phyloP scores from a whole-genome alignment of 1,140 invertebrate genomes.

The Pogonus chalceus region DNA sequence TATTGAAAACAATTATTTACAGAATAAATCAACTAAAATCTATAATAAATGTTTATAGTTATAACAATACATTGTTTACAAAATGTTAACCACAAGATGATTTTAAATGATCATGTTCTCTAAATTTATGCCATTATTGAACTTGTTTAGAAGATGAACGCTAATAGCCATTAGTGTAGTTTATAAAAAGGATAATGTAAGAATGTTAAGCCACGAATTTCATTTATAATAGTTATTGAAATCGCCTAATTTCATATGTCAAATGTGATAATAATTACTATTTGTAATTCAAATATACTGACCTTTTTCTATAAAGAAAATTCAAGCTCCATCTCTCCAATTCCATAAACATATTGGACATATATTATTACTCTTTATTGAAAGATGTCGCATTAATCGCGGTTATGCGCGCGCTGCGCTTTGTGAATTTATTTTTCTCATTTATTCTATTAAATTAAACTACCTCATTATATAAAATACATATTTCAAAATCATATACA shows the following conservation, averaged over 20 bases:
- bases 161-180: neutral
- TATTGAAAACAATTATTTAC: too few relatives aligned
- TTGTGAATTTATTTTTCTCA: too few relatives aligned
- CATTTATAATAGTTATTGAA: neutral
- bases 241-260: neutral
- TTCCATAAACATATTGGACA: slow-evolving; percentile 30
- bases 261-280: slow-evolving; percentile 7
- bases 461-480: too few relatives aligned
- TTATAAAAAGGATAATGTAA: slow-evolving; percentile 3
- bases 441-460: too few relatives aligned
- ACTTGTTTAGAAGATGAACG: neutral
- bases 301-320: slow-evolving; percentile 34
- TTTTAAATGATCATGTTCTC: too few relatives aligned
- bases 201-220: neutral
- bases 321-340: slow-evolving; percentile 35
- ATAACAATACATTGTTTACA: too few relatives aligned
- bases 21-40: too few relatives aligned
- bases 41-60: too few relatives aligned
- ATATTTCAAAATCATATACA: too few relatives aligned
- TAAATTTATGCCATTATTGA: slow-evolving; percentile 7
- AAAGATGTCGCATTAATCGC: neutral
- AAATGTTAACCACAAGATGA: too few relatives aligned
- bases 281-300: slow-evolving; percentile 34
- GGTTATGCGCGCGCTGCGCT: neutral
- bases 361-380: slow-evolving; percentile 15